Base-by-base conservation (phyloP, 2,888 invertebrate species). In the Ametastegia equiseti region DNA sequence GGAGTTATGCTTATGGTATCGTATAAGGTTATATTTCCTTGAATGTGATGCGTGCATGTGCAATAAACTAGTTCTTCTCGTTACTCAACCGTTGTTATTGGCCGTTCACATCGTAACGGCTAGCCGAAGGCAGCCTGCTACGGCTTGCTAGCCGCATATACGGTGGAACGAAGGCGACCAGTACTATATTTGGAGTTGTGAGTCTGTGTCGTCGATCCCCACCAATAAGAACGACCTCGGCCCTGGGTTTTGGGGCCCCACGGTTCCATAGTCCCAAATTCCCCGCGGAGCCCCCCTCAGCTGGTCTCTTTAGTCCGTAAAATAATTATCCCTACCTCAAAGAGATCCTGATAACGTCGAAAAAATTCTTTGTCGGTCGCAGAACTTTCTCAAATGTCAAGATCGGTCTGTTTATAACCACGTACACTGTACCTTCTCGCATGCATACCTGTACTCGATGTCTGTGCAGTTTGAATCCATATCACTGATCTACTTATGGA, bases 131-230 rank as follows among this genome's bases (percentile, higher is more conserved):
- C n/a, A n/a, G n/a, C n/a, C n/a, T n/a, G n/a, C n/a, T n/a, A 13
- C 19, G 27, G 13, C 33, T 36, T 6, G 19, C 19, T 54, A 54
- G 36, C 54, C 75, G 33, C 71, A 42, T 54, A 54, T 54, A 54
- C 50, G 75, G 30, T 36, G 54, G 36, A 75, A 75, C 3, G 75
- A 50, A 73, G 75, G 75, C 75, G 75, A 30, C 75, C 75, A 54
- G 33, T 33, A 54, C 75, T 75, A 75, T 75, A 75, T 75, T 75
- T 75, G 75, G 75, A 75, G 75, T 54, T 75, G n/a, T n/a, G 75
- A 36, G 54, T 27, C 75, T 50, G 36, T 75, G 54, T 75, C 75
- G 75, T 75, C 75, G 54, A 75, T 75, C 54, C 75, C 75, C 75
- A 75, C 75, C 54, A 7, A 36, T 54, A 23, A 54, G 19, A 13